Evolutionary conservation across 2,888 invertebrate species (phyloP).

Genomic region (Axea sp.): DNA sequence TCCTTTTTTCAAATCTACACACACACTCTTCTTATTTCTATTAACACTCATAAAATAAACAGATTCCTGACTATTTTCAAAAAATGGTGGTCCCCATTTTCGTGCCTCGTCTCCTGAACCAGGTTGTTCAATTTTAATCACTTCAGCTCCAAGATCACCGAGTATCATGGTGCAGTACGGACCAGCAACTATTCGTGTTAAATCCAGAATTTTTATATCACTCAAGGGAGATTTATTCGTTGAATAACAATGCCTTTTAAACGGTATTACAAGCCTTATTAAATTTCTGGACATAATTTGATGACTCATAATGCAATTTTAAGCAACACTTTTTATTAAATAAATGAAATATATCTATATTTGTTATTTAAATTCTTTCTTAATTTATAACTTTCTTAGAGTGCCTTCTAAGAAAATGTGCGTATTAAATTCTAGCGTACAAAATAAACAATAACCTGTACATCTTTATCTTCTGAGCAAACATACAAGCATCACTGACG

Average conservation of each 20-base stretch:
- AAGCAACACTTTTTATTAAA: too few species aligned
- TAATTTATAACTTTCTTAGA: too few species aligned
- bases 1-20: conserved; percentile 91
- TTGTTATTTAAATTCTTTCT: too few species aligned
- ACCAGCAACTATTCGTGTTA: conserved; percentile 94
- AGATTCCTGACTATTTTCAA: conserved; percentile 83
- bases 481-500: too few species aligned
- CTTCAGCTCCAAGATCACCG: conserved; percentile 94
- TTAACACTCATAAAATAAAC: conserved; percentile 94
- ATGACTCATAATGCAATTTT: too few species aligned
- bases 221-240: conserved; percentile 82
- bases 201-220: conserved; percentile 87
- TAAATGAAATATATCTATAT: too few species aligned
- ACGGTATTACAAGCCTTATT: neutral
- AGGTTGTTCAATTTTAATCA: conserved; percentile 94
- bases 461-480: too few species aligned
- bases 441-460: too few species aligned
- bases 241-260: conserved; percentile 24
- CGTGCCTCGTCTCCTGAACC: conserved; percentile 92
- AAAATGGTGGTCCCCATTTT: conserved; percentile 96
- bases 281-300: neutral
- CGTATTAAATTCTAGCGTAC: too few species aligned
- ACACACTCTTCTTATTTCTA: conserved; percentile 96
- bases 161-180: conserved; percentile 97
- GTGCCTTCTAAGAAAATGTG: too few species aligned